Evolutionary conservation across 2,888 invertebrate species (phyloP).

Genomic region (Caenorhabditis zanzibari): DNA sequence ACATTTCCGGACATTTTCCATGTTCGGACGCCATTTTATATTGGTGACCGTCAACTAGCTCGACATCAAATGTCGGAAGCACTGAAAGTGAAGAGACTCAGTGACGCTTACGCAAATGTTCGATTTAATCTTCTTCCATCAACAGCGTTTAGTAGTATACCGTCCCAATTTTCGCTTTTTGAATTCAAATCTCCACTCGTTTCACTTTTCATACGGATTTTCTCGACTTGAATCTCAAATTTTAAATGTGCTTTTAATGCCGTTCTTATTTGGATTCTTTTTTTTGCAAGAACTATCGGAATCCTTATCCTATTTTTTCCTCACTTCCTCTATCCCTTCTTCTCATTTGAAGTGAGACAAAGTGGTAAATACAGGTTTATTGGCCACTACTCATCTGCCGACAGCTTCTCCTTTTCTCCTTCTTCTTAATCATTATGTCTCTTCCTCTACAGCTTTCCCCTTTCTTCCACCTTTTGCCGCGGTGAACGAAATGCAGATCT

Average conservation of each 20-base stretch:
- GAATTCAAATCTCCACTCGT: slow-evolving; percentile 29
- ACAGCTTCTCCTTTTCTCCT: slow-evolving; percentile 8
- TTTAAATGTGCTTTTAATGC: not conserved
- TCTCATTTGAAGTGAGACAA: slow-evolving; percentile 12
- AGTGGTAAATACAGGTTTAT: slow-evolving; percentile 61
- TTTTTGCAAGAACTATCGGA: not conserved
- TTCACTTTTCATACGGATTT: slow-evolving; percentile 25
- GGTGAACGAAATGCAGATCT: slow-evolving; percentile 35
- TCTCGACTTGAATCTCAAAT: slow-evolving; percentile 9
- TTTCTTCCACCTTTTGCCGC: slow-evolving; percentile 14
- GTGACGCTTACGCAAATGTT: slow-evolving; percentile 61
- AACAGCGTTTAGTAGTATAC: slow-evolving; percentile 46
- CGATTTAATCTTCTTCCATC: slow-evolving; percentile 58
- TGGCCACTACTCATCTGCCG: slow-evolving; percentile 42
- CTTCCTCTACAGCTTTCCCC: slow-evolving; percentile 19
- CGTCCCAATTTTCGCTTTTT: slow-evolving; percentile 55
- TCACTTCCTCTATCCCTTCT: not conserved
- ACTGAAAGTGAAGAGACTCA: slow-evolving; percentile 53
- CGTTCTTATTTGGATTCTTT: not conserved
- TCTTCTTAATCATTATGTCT: not conserved
- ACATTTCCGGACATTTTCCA: slow-evolving; percentile 29
- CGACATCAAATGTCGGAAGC: slow-evolving; percentile 43
- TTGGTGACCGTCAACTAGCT: slow-evolving; percentile 38
- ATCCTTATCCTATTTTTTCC: not conserved
- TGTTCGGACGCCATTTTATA: slow-evolving; percentile 24